phyloP scores from a whole-genome alignment of 2,888 invertebrate species.

The Drosophila demipolita region DNA sequence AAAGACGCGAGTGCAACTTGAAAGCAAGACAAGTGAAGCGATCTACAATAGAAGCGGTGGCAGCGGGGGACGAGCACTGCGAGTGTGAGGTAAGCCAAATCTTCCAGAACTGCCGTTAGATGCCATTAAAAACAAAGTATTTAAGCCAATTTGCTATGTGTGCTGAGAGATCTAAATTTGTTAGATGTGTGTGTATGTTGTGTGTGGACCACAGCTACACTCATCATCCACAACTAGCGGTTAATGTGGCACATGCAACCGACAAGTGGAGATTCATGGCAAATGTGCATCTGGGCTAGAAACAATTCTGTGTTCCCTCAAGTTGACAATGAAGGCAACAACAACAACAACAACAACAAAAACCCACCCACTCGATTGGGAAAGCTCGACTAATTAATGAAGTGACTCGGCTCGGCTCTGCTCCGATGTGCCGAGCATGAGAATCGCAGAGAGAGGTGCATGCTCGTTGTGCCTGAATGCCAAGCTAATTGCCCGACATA shows the following conservation, averaged over 20 bases:
- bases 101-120: constrained; percentile 46
- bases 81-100: constrained; percentile 45
- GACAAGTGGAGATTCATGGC: constrained; percentile 29
- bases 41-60: not conserved
- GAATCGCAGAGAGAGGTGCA: constrained; percentile 35
- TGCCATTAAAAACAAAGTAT: constrained; percentile 4
- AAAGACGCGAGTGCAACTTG: constrained; percentile 23
- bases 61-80: not conserved
- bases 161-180: constrained; percentile 45
- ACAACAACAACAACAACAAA: no score
- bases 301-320: not conserved
- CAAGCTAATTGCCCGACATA: not conserved
- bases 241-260: constrained; percentile 23
- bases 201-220: constrained; percentile 4
- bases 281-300: constrained; percentile 13
- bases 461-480: not conserved
- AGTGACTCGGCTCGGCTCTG: not conserved
- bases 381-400: constrained; percentile 21
- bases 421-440: constrained; percentile 20
- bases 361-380: constrained; percentile 42
- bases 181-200: constrained; percentile 6
- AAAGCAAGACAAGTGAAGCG: not conserved
- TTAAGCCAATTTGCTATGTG: constrained; percentile 48
- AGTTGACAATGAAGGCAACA: not conserved
- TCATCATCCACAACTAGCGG: constrained; percentile 5